Evolutionary conservation across 2,113 vertebrate species (phyloP).

Genomic region (Cepphus grylle): DNA sequence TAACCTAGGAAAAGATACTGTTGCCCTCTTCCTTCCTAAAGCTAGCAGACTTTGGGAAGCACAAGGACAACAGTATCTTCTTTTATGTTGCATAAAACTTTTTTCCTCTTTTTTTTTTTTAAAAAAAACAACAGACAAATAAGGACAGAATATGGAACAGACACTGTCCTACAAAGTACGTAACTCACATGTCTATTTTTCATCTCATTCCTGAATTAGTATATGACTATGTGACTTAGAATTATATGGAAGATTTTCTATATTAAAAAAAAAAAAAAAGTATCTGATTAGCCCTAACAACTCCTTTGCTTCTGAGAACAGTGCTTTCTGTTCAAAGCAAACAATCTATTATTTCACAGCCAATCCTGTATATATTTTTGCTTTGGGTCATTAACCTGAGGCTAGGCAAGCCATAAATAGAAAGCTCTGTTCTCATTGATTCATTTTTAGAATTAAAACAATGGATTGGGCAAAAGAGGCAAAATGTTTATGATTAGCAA

Average conservation of each 20-base stretch:
- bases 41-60: background rate
- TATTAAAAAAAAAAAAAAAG: background rate
- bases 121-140: background rate
- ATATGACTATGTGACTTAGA: background rate
- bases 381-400: constrained; percentile 29
- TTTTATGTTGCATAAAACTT: background rate
- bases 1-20: background rate
- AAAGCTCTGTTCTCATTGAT: background rate
- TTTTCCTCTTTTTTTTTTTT: background rate
- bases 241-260: background rate
- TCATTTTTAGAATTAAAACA: background rate
- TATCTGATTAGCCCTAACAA: background rate
- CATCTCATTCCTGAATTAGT: background rate
- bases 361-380: background rate
- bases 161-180: background rate
- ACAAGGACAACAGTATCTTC: background rate
- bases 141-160: background rate
- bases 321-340: background rate
- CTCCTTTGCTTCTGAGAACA: background rate
- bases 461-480: background rate
- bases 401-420: constrained; percentile 11
- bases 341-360: background rate
- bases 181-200: background rate
- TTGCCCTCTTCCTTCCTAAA: background rate
- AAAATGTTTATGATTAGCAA: constrained; percentile 3